A percentile compares a stretch with the other conserved stretches of the same genome.
These are phyloP conservation scores for Actenoides lindsayi DNA, from an alignment of 2,113 vertebrate genomes.

Conservation along the genomic window DNA sequence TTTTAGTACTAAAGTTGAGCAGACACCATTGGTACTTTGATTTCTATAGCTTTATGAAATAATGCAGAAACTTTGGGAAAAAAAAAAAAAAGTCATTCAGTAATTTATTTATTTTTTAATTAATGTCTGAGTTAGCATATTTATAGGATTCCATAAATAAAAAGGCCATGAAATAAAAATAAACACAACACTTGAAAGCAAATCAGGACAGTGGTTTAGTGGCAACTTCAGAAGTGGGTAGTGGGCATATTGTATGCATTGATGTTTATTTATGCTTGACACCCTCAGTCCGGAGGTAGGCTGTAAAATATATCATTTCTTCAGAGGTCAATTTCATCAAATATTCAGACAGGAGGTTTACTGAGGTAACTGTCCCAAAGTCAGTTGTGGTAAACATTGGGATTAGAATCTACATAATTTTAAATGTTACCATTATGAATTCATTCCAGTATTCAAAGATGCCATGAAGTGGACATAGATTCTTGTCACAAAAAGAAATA, in stretches of 20 bases:
- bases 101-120: background rate
- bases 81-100: background rate
- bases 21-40: accelerated
- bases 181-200: slow-evolving; percentile 45
- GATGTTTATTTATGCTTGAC: slow-evolving; percentile 59
- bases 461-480: background rate
- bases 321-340: slow-evolving; percentile 40
- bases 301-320: slow-evolving; percentile 43
- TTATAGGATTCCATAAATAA: slow-evolving; percentile 64
- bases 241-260: slow-evolving; percentile 27
- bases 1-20: background rate
- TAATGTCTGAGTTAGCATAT: background rate
- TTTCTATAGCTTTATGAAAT: background rate
- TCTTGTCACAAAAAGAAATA: background rate
- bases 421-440: slow-evolving; percentile 4
- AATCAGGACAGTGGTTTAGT: slow-evolving; percentile 52
- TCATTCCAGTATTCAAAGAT: slow-evolving; percentile 11
- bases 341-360: slow-evolving; percentile 48
- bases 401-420: slow-evolving; percentile 19
- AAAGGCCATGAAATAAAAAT: slow-evolving; percentile 64
- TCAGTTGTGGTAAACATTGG: background rate
- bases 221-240: slow-evolving; percentile 69
- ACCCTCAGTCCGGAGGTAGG: background rate
- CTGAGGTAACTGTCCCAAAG: slow-evolving; percentile 39
- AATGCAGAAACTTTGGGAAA: background rate